Base-by-base conservation (phyloP, 2,888 invertebrate species). In the Chesias legatella region DNA sequence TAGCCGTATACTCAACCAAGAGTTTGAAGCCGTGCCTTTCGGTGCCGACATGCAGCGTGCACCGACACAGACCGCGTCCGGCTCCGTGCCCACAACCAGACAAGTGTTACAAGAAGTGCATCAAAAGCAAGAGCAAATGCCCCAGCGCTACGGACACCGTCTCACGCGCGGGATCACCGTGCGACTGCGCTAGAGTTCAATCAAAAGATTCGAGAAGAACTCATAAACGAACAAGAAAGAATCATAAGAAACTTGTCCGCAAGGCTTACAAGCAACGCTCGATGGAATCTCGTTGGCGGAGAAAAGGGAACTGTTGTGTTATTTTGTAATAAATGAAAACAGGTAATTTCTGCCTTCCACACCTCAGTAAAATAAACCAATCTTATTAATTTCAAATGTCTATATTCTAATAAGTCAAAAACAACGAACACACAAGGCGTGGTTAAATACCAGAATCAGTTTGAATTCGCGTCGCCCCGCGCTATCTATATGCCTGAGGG, bases 11-110 rank as follows among this genome's bases (percentile, higher is more conserved):
- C 52, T 63, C 69, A 10, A 53, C 48, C 23, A 72, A 67, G 43
- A 64, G 73, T 57, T 23, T 76, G 43, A 82, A 80, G 60, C 77
- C 83, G 28, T 85, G 85, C 53, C 58, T 77, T 36, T 80, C 84
- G 29, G 78, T 69, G 25, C 79, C 85, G 25, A 62, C 74, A 53
- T 84, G 85, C 63, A 76, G 75, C 48, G 62, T 56, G 7, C 84
- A 83, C 62, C 74, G 52, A 33, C 82, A 80, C 48, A 68, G 81
- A 48, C 85, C 80, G 1, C 68, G 76, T 23, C 72, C 78, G 22
- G 60, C 76, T 9, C 79, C 83, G 3, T 85, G 85, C 43, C 70
- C 76, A 7, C 41, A 70, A n/a, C 84, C 81, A 23, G 79, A 83
- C 40, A 61, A 72, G 43, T 86, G 85, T 56, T 82, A 73, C 55